These are phyloP conservation scores for Synergus gifuensis DNA, from an alignment of 2,888 invertebrate species.

Conservation along the genomic window DNA sequence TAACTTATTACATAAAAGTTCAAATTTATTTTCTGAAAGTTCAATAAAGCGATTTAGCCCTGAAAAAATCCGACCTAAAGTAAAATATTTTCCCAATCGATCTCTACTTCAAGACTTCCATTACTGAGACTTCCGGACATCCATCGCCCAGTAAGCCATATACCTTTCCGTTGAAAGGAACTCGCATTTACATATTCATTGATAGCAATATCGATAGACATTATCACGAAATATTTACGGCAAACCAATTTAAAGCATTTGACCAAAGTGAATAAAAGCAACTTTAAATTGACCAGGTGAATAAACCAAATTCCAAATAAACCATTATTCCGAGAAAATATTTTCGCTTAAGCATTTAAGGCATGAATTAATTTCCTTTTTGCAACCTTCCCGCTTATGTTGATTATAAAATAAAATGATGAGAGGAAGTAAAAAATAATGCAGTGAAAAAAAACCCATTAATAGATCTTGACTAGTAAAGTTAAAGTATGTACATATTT, in stretches of 20 bases:
- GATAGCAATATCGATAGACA: constrained; percentile 50
- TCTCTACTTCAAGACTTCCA: constrained; percentile 8
- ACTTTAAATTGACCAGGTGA: neutral
- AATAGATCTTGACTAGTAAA: no score
- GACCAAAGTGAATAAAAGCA: neutral
- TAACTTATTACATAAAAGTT: neutral
- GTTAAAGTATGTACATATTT: no score
- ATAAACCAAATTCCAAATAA: neutral
- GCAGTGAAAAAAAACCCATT: no score
- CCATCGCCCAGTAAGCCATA: constrained; percentile 20
- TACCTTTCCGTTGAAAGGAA: constrained; percentile 49
- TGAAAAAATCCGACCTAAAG: neutral
- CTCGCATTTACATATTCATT: constrained; percentile 54
- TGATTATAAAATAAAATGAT: no score
- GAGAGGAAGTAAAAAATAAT: no score
- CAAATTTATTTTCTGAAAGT: neutral
- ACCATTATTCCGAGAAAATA: neutral
- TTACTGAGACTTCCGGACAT: constrained; percentile 54
- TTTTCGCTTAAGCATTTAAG: neutral
- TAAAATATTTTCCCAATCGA: constrained; percentile 23
- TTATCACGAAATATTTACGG: constrained; percentile 59
- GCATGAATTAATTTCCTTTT: neutral
- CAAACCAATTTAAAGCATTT: constrained; percentile 49
- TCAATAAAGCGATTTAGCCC: neutral
- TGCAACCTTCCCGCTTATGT: no score